Base-by-base conservation (phyloP, 2,113 vertebrate genomes). In the Phaetusa simplex region DNA sequence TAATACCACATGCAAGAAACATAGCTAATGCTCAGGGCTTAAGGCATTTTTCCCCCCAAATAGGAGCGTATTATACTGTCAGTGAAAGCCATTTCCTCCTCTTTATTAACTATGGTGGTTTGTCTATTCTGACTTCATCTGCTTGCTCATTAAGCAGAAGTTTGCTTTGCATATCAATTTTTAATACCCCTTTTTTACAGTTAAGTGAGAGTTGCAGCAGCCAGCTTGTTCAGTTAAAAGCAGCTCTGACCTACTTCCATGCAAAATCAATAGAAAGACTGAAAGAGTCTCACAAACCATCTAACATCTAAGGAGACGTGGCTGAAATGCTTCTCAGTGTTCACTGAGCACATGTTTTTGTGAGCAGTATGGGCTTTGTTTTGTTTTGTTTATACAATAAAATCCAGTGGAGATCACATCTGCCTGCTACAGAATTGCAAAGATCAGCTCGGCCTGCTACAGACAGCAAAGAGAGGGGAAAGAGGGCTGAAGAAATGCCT, bases 121-220 rank as follows among this genome's bases (percentile, higher is more conserved):
- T 97, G 80, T 88, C 88, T 80, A 36, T 74, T 84, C 78, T 85
- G 74, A 90, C 90, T 97, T 97, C 93, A 97, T 96, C 90, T 14
- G 9, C 81, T 95, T 96, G 94, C 97, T 97, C 97, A 98, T 98
- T 98, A 97, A 96, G 95, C 82, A 95, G 83, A 96, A 91, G 93
- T 97, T 98, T 97, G 92, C 95, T 97, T 97, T 97, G 84, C 92
- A 86, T 97, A 98, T 98, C 91, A 96, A 98, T 97, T 97, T 98
- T 97, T 98, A 97, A 98, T 98, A 97, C 53, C 65, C 67, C 70
- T 24, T 97, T 90, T 93, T 96, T 91, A 79, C 65, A 90, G 95
- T 95, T 96, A 97, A 97, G 90, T 88, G 95, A 94, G 97, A 97
- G 86, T 66, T 96, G 93, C 90, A 89, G 92, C 88, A 69, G 59